Conservation (phyloP, 2,888 invertebrate genomes). For the Heliconius hortense region DNA sequence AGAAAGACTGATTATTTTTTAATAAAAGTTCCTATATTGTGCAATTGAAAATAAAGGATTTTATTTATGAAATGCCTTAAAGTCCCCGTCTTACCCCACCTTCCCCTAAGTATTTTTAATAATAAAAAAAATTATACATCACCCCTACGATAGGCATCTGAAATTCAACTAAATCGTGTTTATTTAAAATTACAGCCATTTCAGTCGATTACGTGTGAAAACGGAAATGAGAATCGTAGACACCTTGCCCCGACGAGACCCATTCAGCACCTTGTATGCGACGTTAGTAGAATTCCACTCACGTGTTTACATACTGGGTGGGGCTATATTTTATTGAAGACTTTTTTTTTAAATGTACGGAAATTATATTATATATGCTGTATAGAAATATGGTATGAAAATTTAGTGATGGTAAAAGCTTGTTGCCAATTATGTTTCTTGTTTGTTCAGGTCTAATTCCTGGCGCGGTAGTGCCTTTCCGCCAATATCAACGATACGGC, state of each 20-base stretch:
- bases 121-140: background rate
- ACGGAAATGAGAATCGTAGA: conserved; percentile 25
- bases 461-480: no score
- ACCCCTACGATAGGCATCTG: background rate
- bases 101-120: no score
- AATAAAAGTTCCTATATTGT: no score
- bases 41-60: no score
- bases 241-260: conserved; percentile 21
- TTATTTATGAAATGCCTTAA: no score
- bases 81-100: no score
- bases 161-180: conserved; percentile 15
- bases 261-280: conserved; percentile 11
- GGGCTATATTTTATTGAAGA: conserved; percentile 1
- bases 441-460: no score
- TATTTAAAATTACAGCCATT: conserved; percentile 23
- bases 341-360: background rate
- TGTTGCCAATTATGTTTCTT: background rate
- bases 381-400: background rate
- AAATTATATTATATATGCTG: background rate
- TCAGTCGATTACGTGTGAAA: conserved; percentile 20
- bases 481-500: no score
- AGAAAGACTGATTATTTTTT: no score
- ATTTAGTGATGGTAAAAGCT: background rate
- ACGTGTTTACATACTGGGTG: conserved; percentile 14
- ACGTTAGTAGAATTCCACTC: conserved; percentile 15